Base-by-base conservation (phyloP, 2,797 vertebrate genomes). In the Cynopterus sphinx region DNA sequence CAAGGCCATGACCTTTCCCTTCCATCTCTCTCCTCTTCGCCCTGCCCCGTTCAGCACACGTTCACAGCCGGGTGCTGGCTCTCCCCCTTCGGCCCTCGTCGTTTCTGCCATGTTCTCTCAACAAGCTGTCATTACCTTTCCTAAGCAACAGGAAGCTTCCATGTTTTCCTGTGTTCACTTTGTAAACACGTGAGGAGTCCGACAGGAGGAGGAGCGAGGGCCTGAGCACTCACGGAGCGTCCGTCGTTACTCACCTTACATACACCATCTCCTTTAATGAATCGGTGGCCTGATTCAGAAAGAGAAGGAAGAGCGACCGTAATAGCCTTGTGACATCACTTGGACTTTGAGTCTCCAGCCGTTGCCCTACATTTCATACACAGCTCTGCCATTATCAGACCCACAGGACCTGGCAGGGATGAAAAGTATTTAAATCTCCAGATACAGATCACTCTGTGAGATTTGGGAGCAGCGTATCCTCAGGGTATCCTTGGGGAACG, bases 361-460 rank as follows among this genome's bases (percentile, higher is more conserved):
- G 8, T 55, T 61, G 63, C 63, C 33, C 53, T 73, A 22, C 41
- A 84, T 73, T 79, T 55, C 92, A 5, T 46, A 16, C 57, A 31
- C 61, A 83, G 53, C 53, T n/a, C 41, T 90, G 26, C 90, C 24
- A 6, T 84, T 82, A 43, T 68, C 53, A 88, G 57, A 65, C 59
- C 39, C 22, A 5, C 46, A n/a, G 0, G 89, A n/a, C 39, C 22
- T 74, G 33, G 15, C 65, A 55, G 59, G 90, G 86, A 65, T 70
- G 59, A 78, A 79, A 91, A 87, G 28, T 94, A 41, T 92, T 85
- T 85, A 86, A 75, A 74, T 71, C 33, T 91, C 36, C 70, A 82
- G 68, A 49, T 65, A 31, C 78, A 65, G 88, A 39, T 94, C 68
- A 78, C 85, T 61, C 46, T 92, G 26, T 87, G 59, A 91, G 70